Percentiles rank a stretch among this genome's conserved stretches.
Conservation (phyloP, 2,888 invertebrate species). For the Volucella bombylans region DNA sequence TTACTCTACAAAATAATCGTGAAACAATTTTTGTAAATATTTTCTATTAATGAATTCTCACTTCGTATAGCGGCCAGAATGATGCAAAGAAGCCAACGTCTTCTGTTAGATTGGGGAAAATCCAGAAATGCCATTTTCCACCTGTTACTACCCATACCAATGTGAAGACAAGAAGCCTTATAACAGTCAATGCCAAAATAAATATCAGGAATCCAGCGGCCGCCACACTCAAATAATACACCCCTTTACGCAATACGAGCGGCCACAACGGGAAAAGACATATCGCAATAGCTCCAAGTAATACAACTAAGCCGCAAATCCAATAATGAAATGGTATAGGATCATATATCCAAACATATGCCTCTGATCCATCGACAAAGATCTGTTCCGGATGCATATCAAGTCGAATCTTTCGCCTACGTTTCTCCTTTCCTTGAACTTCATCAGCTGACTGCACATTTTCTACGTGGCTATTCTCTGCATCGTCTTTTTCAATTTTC, state of each 20-base stretch:
- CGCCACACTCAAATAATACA: slow-evolving; percentile 97
- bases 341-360: slow-evolving; percentile 99
- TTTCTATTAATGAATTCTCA: slow-evolving; percentile 78
- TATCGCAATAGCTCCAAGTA: slow-evolving; percentile 95
- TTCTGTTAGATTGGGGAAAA: slow-evolving; percentile 99
- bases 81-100: slow-evolving; percentile 99
- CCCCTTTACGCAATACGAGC: slow-evolving; percentile 93
- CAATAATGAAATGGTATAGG: slow-evolving; percentile 97
- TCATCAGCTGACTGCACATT: slow-evolving; percentile 27
- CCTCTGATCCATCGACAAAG: slow-evolving; percentile 96
- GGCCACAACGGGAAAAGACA: slow-evolving; percentile 99
- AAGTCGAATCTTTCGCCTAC: slow-evolving; percentile 95
- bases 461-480: slow-evolving; percentile 77
- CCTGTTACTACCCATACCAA: slow-evolving; percentile 93
- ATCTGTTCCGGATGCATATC: slow-evolving; percentile 98
- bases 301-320: slow-evolving; percentile 94
- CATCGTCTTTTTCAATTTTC: slow-evolving; percentile 77
- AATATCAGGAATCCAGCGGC: slow-evolving; percentile 97
- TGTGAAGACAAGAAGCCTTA: slow-evolving; percentile 95
- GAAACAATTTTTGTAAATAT: not conserved
- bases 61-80: slow-evolving; percentile 98
- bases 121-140: slow-evolving; percentile 97
- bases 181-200: slow-evolving; percentile 93
- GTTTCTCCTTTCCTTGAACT: slow-evolving; percentile 84
- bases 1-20: slow-evolving; percentile 84